Percentiles rank a stretch among this genome's conserved stretches.
These are phyloP conservation scores for Mantis religiosa DNA, from an alignment of 2,888 invertebrate species.

Conservation along the genomic window DNA sequence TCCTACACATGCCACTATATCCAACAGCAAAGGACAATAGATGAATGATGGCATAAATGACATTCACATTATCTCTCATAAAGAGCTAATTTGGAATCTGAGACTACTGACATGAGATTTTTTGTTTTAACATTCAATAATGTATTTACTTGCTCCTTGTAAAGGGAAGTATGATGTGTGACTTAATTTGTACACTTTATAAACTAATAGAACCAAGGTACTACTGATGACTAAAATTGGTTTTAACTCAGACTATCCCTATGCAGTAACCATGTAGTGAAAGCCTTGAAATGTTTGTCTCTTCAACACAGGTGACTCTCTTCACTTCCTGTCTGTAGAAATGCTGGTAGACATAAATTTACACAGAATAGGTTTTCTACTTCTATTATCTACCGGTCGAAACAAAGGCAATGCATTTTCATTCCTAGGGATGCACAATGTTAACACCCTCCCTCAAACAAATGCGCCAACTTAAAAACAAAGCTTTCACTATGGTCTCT, in stretches of 20 bases:
- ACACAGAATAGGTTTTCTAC: background rate
- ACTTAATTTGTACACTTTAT: background rate
- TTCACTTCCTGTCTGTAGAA: background rate
- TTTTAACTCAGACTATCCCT: background rate
- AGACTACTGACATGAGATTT: too few species aligned
- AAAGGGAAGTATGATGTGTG: background rate
- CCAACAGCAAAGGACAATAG: too few species aligned
- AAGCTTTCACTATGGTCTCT: conserved; percentile 32
- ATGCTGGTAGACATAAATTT: background rate
- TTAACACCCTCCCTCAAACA: conserved; percentile 8
- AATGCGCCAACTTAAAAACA: background rate
- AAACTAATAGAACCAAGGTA: background rate
- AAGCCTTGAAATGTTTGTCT: conserved; percentile 16
- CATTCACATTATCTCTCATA: too few species aligned
- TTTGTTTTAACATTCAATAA: too few species aligned
- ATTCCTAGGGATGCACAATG: conserved; percentile 32
- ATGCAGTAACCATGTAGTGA: conserved; percentile 31
- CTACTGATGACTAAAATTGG: background rate
- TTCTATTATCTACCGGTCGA: background rate
- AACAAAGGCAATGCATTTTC: conserved; percentile 19
- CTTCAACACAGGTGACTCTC: background rate
- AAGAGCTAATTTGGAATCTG: too few species aligned
- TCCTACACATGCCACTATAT: too few species aligned
- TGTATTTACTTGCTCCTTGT: background rate
- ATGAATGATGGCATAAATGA: too few species aligned